phyloP scores from a whole-genome alignment of 2,888 invertebrate species.

The Lasioglossum leucozonium region DNA sequence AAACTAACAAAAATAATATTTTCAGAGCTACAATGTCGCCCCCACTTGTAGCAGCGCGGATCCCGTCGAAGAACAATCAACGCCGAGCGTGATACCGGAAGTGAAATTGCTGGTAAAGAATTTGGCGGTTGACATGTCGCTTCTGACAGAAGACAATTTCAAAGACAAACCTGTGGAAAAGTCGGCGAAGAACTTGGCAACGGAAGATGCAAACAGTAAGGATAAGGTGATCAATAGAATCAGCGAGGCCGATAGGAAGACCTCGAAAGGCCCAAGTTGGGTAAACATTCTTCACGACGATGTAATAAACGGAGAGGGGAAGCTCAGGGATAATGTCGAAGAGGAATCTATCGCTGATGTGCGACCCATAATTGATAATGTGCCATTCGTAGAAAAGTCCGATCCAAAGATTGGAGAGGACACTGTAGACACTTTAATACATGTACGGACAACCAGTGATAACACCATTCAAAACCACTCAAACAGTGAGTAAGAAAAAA shows the following conservation, averaged over 20 bases:
- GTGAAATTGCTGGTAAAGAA: constrained; percentile 50
- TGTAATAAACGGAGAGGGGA: constrained; percentile 37
- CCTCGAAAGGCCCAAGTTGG: constrained; percentile 17
- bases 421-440: constrained; percentile 25
- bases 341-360: constrained; percentile 51
- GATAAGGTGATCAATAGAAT: constrained; percentile 52
- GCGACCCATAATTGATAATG: constrained; percentile 61
- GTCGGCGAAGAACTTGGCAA: constrained; percentile 27
- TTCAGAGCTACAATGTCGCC: constrained; percentile 79
- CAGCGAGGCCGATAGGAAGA: constrained; percentile 20
- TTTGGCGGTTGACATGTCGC: background rate
- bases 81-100: constrained; percentile 63
- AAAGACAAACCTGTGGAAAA: constrained; percentile 31
- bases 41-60: constrained; percentile 76
- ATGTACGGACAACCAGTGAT: constrained; percentile 11
- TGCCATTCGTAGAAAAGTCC: constrained; percentile 60
- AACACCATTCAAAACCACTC: constrained; percentile 27
- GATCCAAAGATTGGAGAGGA: constrained; percentile 64
- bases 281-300: constrained; percentile 51
- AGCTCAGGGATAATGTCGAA: constrained; percentile 40
- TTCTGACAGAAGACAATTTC: constrained; percentile 1
- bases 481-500: constrained; percentile 37
- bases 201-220: constrained; percentile 49
- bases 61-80: constrained; percentile 63
- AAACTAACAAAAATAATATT: constrained; percentile 19